These are phyloP conservation scores for Holothuria scabra DNA, from an alignment of 53 echinoderm and acorn worm species.

Conservation along the genomic window DNA sequence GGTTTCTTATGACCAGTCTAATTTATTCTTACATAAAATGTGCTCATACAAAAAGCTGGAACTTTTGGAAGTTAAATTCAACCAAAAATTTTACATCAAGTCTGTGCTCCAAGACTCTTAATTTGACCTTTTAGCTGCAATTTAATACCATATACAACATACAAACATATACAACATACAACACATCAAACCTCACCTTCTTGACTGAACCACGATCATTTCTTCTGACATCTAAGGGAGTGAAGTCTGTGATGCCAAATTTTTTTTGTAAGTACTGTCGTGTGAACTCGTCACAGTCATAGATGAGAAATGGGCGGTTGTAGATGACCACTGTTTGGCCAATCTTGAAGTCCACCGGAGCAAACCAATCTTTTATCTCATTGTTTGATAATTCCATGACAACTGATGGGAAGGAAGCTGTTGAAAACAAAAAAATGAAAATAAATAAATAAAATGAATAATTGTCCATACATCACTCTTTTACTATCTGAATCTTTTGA, in stretches of 20 bases:
- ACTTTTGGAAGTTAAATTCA: too few relatives aligned
- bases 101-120: neutral
- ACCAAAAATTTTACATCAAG: too few relatives aligned
- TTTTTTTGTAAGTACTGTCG: conserved; percentile 69
- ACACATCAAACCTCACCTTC: neutral
- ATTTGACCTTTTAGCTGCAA: too few relatives aligned
- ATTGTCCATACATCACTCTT: too few relatives aligned
- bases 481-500: too few relatives aligned
- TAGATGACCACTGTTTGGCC: conserved; percentile 91
- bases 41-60: too few relatives aligned
- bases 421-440: neutral
- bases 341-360: conserved; percentile 80
- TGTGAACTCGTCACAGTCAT: conserved; percentile 91
- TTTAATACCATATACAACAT: too few relatives aligned
- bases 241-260: conserved; percentile 69
- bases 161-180: too few relatives aligned
- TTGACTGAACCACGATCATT: conserved; percentile 1
- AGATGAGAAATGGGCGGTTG: conserved; percentile 97
- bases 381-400: conserved; percentile 96
- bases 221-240: conserved; percentile 76
- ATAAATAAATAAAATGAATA: too few relatives aligned
- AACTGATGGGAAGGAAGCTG: conserved; percentile 96
- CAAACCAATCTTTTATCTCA: conserved; percentile 97
- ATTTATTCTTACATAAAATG: too few relatives aligned
- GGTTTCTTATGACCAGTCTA: too few relatives aligned